Evolutionary conservation across 92 coral and sea anemone species (phyloP).

Genomic region (Muricea muricata): DNA sequence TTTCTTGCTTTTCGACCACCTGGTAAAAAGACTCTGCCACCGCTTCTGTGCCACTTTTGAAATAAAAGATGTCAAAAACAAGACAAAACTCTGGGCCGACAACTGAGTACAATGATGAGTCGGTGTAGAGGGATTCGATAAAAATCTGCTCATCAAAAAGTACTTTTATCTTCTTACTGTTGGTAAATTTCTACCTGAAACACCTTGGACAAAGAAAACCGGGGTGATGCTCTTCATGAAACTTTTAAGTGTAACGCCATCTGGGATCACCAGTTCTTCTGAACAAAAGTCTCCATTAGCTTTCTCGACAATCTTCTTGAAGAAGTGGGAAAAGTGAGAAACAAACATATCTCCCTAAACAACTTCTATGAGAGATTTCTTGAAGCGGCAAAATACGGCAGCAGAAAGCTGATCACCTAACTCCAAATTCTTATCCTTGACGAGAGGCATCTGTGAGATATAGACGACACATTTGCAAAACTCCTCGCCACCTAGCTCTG

Average conservation of each 20-base stretch:
- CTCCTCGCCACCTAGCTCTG: slow-evolving; percentile 24
- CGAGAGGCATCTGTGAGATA: slow-evolving; percentile 14
- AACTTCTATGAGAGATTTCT: neutral
- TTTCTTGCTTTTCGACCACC: slow-evolving; percentile 13
- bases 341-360: neutral
- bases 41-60: slow-evolving; percentile 11
- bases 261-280: slow-evolving; percentile 19
- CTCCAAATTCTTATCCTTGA: slow-evolving; percentile 6
- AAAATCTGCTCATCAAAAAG: neutral
- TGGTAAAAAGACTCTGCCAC: slow-evolving; percentile 23
- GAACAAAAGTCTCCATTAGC: slow-evolving; percentile 12
- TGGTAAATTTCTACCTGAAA: slow-evolving; percentile 23
- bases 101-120: slow-evolving; percentile 4
- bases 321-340: slow-evolving; percentile 5
- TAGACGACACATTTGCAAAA: slow-evolving; percentile 8
- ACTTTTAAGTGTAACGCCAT: slow-evolving; percentile 3
- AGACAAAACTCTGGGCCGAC: slow-evolving; percentile 27
- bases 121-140: slow-evolving; percentile 27
- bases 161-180: slow-evolving; percentile 5
- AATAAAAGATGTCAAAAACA: neutral
- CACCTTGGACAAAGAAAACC: slow-evolving; percentile 14
- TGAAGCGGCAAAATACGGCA: slow-evolving; percentile 17
- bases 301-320: slow-evolving; percentile 11
- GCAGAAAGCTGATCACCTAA: neutral
- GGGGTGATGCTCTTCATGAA: slow-evolving; percentile 20